Base-by-base conservation (phyloP, 92 coral and sea anemone species). In the Zoanthus solanderi region DNA sequence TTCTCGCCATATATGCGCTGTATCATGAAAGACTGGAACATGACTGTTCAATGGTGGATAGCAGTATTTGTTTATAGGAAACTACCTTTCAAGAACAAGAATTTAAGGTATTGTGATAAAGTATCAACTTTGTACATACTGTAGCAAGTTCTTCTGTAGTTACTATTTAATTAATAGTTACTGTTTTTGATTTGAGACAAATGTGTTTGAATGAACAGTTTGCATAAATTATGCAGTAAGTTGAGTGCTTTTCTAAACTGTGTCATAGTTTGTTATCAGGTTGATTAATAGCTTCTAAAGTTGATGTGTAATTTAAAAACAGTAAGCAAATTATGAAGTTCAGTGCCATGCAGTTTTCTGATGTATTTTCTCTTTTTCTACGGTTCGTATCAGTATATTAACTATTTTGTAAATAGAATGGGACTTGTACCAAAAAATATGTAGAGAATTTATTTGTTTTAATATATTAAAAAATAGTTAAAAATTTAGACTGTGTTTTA, bases 21-120 rank as follows among this genome's bases (percentile, higher is more conserved):
- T 45, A 93, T 94, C 28, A 96, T 95, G 94, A 96, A 96, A 83
- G 92, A 93, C 84, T 96, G 98, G 98, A 96, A 96, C 90, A 87
- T 96, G 94, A 92, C 98, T 3, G 95, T 96, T 17, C 98, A 96
- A 79, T 96, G 98, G 98, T 96, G 98, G 98, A 94, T 96, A 2
- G 90, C 95, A 0, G 93, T 90, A 7, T 96, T 83, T 75, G 95
- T 95, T 6, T 92, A 96, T 90, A 89, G 93, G 78, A 96, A 93
- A 69, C 83, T 95, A 16, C 98, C 98, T 14, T 93, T 95, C 78
- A 90, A 90, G 65, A 92, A 90, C 92, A 94, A 76, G 78, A 90
- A 90, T 87, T 53, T 91, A 54, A 88, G 98, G 98, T 93, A 84
- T 13, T 50, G 42, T 37, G 42, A 37, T 37, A 37, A 37, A 37